Evolutionary conservation across 2,113 vertebrate species (phyloP), one percentile per base, ranked within the genome.

Genomic region (Saccopteryx leptura): DNA sequence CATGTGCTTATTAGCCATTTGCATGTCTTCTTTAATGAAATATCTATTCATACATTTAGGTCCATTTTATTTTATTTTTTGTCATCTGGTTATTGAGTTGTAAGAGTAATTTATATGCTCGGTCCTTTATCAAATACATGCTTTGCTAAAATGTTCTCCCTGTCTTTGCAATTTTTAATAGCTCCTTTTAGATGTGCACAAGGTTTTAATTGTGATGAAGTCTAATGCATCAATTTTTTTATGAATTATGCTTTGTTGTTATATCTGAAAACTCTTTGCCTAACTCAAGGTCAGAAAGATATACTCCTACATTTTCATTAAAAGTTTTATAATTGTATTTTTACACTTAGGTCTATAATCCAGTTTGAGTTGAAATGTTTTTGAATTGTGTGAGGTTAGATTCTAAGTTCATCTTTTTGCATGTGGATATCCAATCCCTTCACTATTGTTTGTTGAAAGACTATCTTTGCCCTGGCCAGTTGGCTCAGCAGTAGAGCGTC

Each of bases 401-500:
- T 78, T 78, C 68, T 92, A 87, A 94, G 80, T 50, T 79, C 13
- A 66, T 48, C 39, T 76, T 90, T 88, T 83, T 74, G 9, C 17
- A 39, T 75, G 18, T 68, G 84, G 21, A 48, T 80, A 81, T 58
- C 18, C n/a, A 85, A 61, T 84, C 93, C 46, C n/a, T 81, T 92
- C n/a, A 79, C 4, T 52, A 65, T 54, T 17, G 63, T 61, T 76
- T 90, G 19, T 60, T 71, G 21, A 90, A 93, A 95, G 14, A 31
- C 21, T 61, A 48, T 48, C 33, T 33, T 56, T 90, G 60, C 2
- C 7, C 8, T 24, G 39, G 39, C 39, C 39, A 39, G 39, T 39
- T 39, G 39, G 39, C 39, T 39, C 39, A 39, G 39, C 39, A 39
- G 39, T 39, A 39, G 39, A 39, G 39, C 39, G 3, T 39, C 39